phyloP scores from a whole-genome alignment of 2,113 vertebrate genomes.

The Thryonomys swinderianus region DNA sequence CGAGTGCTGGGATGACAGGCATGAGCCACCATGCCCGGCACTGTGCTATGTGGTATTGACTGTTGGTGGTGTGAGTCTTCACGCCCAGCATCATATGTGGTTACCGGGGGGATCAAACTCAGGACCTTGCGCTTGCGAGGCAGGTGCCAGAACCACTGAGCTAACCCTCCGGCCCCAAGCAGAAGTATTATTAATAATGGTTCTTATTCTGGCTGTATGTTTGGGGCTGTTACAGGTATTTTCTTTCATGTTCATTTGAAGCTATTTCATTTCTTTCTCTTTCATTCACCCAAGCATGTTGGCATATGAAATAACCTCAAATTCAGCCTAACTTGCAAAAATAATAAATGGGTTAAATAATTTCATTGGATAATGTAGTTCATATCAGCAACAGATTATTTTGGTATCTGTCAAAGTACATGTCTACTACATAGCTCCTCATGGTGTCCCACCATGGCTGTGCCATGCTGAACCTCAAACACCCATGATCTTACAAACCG shows the following conservation, averaged over 20 bases:
- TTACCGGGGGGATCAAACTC: too few species aligned
- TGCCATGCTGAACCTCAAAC: not conserved
- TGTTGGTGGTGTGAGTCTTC: too few species aligned
- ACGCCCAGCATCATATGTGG: too few species aligned
- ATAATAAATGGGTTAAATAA: not conserved
- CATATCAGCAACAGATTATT: not conserved
- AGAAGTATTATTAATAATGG: accelerated
- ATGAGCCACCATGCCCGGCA: too few species aligned
- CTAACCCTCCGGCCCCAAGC: too few species aligned
- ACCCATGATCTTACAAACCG: not conserved
- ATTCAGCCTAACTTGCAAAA: not conserved
- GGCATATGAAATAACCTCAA: not conserved
- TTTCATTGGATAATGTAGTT: not conserved
- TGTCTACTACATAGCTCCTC: not conserved
- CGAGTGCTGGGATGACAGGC: too few species aligned
- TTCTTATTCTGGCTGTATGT: not conserved
- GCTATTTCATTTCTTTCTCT: not conserved
- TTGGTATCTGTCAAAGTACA: not conserved
- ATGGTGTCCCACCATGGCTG: accelerated
- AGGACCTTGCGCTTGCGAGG: too few species aligned
- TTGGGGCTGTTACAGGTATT: not conserved
- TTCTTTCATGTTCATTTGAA: not conserved
- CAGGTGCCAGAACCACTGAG: too few species aligned
- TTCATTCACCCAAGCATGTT: not conserved
- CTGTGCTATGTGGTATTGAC: too few species aligned